Evolutionary conservation across 2,888 invertebrate genomes (phyloP).

Genomic region (Drepana falcataria): DNA sequence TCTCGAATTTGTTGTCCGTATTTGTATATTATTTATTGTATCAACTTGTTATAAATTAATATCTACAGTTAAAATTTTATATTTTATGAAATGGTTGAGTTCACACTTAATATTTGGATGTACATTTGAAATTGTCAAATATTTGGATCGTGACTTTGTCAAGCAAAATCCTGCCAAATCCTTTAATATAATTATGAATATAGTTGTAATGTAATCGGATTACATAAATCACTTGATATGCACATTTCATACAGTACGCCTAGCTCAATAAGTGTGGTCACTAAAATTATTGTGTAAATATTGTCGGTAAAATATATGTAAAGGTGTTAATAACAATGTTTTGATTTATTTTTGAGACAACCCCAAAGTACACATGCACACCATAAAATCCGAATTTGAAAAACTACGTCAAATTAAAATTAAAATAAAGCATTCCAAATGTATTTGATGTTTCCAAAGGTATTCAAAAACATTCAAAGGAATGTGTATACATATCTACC

Average conservation of each 20-base stretch:
- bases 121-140: constrained; percentile 39
- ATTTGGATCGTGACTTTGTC: constrained; percentile 67
- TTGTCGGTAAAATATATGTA: constrained; percentile 77
- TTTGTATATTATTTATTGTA: constrained; percentile 37
- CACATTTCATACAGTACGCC: constrained; percentile 71
- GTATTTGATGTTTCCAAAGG: too few relatives aligned
- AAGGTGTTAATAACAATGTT: constrained; percentile 58
- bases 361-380: not conserved
- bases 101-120: constrained; percentile 33
- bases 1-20: constrained; percentile 38
- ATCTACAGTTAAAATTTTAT: constrained; percentile 41
- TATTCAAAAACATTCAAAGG: too few relatives aligned
- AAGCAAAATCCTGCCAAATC: constrained; percentile 75
- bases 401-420: too few relatives aligned
- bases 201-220: constrained; percentile 69
- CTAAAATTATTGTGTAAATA: constrained; percentile 75
- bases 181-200: constrained; percentile 35
- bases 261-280: constrained; percentile 78
- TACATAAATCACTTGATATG: constrained; percentile 70
- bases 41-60: constrained; percentile 42
- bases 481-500: too few relatives aligned
- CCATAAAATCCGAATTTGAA: too few relatives aligned
- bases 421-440: too few relatives aligned
- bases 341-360: constrained; percentile 23
- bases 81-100: constrained; percentile 62